Percentiles rank a stretch among this genome's conserved stretches.
Conservation (phyloP, 2,113 vertebrate genomes). For the Paraplagusia blochii region DNA sequence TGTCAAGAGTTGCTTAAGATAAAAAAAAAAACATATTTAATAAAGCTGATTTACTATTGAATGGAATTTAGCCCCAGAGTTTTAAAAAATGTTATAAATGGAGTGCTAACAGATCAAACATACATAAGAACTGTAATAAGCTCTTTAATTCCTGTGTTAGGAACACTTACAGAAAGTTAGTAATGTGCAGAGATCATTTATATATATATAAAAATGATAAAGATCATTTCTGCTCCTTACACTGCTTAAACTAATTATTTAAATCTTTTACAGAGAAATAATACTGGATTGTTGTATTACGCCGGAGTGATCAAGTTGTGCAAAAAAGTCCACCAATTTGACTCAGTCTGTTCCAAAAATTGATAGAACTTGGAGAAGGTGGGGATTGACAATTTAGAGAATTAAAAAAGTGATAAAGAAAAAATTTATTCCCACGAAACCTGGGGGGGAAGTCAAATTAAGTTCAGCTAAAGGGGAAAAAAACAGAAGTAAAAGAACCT, state of each 20-base stretch:
- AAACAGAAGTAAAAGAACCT: constrained; percentile 1
- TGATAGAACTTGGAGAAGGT: constrained; percentile 2
- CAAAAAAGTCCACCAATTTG: constrained; percentile 8
- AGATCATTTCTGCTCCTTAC: no score
- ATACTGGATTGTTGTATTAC: constrained; percentile 56
- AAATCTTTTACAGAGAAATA: constrained; percentile 22
- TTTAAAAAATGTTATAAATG: neutral
- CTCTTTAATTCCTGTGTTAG: neutral
- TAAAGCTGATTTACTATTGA: neutral
- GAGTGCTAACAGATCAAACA: neutral
- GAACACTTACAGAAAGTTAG: neutral
- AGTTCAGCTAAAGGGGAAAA: no score
- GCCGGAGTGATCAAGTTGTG: constrained; percentile 43
- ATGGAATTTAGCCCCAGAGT: constrained; percentile 7
- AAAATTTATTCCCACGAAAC: no score
- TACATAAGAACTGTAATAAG: neutral
- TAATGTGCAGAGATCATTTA: no score
- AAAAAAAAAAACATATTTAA: constrained; percentile 6
- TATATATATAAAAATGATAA: neutral
- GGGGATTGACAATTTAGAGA: constrained; percentile 2
- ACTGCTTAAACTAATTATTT: neutral
- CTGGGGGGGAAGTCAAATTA: no score
- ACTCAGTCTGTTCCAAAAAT: constrained; percentile 21
- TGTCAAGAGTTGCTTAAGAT: constrained; percentile 10
- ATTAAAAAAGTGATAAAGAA: neutral